Evolutionary conservation across 2,113 vertebrate genomes (phyloP).

Genomic region (Lontra canadensis): DNA sequence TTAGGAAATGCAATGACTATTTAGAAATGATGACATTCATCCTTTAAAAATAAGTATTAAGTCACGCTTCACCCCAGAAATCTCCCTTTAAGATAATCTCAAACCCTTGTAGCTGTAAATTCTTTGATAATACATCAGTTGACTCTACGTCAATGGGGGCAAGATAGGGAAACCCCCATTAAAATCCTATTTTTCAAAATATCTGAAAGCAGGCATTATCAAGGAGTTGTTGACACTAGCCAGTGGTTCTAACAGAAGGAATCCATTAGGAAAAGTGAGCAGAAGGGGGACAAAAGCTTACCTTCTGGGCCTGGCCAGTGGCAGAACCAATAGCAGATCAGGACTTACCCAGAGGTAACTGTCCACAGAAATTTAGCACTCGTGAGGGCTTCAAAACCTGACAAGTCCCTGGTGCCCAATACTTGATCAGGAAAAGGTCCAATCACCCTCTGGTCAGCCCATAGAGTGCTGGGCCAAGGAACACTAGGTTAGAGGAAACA

Average conservation of each 20-base stretch:
- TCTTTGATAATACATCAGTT: not conserved
- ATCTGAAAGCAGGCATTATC: not conserved
- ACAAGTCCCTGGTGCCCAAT: not conserved
- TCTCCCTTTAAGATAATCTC: not conserved
- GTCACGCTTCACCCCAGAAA: not conserved
- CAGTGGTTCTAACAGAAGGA: not conserved
- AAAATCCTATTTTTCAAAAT: slow-evolving; percentile 25
- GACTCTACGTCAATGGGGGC: not conserved
- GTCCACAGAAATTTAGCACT: not conserved
- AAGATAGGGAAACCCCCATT: not conserved
- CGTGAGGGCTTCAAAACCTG: not conserved
- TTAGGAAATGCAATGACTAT: not conserved
- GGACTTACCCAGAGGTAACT: not conserved
- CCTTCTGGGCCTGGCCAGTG: not conserved
- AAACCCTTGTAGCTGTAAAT: not conserved
- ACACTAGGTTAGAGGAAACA: not conserved
- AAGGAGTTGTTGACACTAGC: not conserved
- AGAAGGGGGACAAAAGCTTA: not conserved
- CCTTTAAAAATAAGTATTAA: slow-evolving; percentile 46
- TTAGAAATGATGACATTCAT: not conserved
- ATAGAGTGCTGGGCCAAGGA: not conserved
- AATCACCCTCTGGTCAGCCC: not conserved
- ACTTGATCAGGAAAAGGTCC: not conserved
- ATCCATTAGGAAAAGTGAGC: not conserved
- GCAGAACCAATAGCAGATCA: not conserved